Evolutionary conservation across 1,140 invertebrate genomes (phyloP).

Genomic region (Lamellibrachia luymesi): DNA sequence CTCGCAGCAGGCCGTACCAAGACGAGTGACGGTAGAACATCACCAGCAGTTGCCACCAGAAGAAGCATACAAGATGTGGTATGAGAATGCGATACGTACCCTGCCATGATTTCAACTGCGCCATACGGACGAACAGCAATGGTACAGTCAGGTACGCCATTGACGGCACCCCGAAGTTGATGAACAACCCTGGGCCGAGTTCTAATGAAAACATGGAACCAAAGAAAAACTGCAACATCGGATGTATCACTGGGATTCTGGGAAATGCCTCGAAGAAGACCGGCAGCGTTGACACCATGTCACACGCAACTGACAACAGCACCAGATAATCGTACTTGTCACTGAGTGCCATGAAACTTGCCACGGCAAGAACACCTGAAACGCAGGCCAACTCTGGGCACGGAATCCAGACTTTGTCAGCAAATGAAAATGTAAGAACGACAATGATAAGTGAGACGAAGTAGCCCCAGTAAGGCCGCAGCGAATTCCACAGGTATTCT

Average conservation of each 20-base stretch:
- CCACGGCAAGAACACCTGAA: slow-evolving; percentile 17
- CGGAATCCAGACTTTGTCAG: slow-evolving; percentile 26
- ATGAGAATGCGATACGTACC: slow-evolving; percentile 28
- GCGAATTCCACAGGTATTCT: slow-evolving; percentile 23
- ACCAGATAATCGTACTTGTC: slow-evolving; percentile 26
- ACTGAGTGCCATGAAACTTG: slow-evolving; percentile 25
- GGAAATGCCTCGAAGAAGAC: slow-evolving; percentile 10
- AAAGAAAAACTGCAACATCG: slow-evolving; percentile 14
- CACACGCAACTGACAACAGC: slow-evolving; percentile 14
- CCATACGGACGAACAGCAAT: slow-evolving; percentile 27
- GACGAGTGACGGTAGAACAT: slow-evolving; percentile 26
- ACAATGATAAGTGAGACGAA: slow-evolving; percentile 16
- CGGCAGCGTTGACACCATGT: slow-evolving; percentile 15
- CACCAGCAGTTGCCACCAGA: slow-evolving; percentile 27
- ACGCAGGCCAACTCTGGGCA: slow-evolving; percentile 21
- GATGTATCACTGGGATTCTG: slow-evolving; percentile 21
- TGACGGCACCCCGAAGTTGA: slow-evolving; percentile 25
- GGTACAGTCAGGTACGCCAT: slow-evolving; percentile 21
- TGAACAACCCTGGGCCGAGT: slow-evolving; percentile 14
- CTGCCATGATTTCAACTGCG: slow-evolving; percentile 19
- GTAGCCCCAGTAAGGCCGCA: slow-evolving; percentile 24
- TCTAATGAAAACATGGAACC: slow-evolving; percentile 17
- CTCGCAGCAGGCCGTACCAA: slow-evolving; percentile 21
- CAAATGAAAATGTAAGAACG: slow-evolving; percentile 23
- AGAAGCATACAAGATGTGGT: slow-evolving; percentile 29